Conservation (phyloP, 30 jellyfish, hydroid and myxozoan species). For the Catostylus mosaicus region DNA sequence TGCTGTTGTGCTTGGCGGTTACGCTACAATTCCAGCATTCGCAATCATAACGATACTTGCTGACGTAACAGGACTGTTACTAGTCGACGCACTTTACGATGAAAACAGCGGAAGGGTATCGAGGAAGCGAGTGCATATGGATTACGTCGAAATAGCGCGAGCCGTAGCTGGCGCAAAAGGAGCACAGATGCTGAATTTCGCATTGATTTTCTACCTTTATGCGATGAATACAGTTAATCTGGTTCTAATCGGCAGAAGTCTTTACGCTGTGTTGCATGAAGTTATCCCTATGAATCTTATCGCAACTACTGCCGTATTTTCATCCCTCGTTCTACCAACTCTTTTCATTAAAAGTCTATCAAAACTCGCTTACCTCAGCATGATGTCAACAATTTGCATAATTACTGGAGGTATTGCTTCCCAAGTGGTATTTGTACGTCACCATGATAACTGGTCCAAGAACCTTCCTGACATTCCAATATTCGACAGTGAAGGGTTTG, state of each 20-base stretch:
- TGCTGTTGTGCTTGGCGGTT: constrained; percentile 69
- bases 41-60: constrained; percentile 54
- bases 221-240: constrained; percentile 49
- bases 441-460: constrained; percentile 43
- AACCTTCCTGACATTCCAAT: constrained; percentile 50
- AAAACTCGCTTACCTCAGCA: constrained; percentile 66
- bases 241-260: constrained; percentile 53
- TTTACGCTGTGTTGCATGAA: constrained; percentile 30
- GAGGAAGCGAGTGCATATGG: constrained; percentile 33
- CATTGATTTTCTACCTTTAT: constrained; percentile 32
- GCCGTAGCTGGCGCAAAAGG: constrained; percentile 64
- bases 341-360: constrained; percentile 59
- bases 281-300: constrained; percentile 22
- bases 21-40: constrained; percentile 40
- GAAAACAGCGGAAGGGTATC: background rate
- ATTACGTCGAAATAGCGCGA: constrained; percentile 52
- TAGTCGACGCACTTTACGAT: constrained; percentile 73
- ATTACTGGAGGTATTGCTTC: constrained; percentile 50
- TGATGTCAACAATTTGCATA: constrained; percentile 57
- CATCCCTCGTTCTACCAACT: constrained; percentile 50
- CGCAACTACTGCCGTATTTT: constrained; percentile 36
- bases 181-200: constrained; percentile 32
- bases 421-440: constrained; percentile 39
- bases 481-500: constrained; percentile 45
- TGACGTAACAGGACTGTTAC: constrained; percentile 45